Percentiles rank a stretch among this genome's conserved stretches.
phyloP scores from a whole-genome alignment of 1,140 invertebrate species.

The Zaprionus africanus region DNA sequence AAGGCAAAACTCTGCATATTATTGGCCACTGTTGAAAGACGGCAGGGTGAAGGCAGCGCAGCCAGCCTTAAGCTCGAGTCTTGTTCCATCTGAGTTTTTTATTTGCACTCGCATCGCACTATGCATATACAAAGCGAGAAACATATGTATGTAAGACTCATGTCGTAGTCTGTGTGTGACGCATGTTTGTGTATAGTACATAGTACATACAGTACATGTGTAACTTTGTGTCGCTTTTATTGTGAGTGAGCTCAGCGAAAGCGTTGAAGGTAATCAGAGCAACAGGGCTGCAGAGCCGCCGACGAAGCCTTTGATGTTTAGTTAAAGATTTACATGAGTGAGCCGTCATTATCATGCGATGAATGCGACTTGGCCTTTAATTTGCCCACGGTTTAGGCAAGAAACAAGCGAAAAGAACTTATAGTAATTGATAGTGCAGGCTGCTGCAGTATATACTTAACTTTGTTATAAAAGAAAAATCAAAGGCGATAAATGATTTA shows the following conservation, averaged over 20 bases:
- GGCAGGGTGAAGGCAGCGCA: background rate
- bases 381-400: background rate
- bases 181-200: background rate
- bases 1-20: slow-evolving; percentile 2
- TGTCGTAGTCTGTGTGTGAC: background rate
- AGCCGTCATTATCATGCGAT: background rate
- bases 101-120: slow-evolving; percentile 8
- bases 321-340: background rate
- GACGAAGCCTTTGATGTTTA: slow-evolving; percentile 23
- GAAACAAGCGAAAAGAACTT: background rate
- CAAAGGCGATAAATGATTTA: slow-evolving; percentile 7
- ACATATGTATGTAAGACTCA: background rate
- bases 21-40: background rate
- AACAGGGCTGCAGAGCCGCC: slow-evolving; percentile 2
- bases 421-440: background rate
- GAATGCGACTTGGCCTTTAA: background rate
- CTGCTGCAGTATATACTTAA: background rate
- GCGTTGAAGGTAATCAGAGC: slow-evolving; percentile 9
- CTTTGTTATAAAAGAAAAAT: background rate
- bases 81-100: background rate
- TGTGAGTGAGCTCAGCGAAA: slow-evolving; percentile 4
- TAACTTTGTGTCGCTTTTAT: background rate
- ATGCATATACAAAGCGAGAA: background rate
- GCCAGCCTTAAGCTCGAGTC: background rate
- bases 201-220: background rate